These are phyloP conservation scores for Drosophila repletoides DNA, from an alignment of 1,140 invertebrate species.

Conservation along the genomic window DNA sequence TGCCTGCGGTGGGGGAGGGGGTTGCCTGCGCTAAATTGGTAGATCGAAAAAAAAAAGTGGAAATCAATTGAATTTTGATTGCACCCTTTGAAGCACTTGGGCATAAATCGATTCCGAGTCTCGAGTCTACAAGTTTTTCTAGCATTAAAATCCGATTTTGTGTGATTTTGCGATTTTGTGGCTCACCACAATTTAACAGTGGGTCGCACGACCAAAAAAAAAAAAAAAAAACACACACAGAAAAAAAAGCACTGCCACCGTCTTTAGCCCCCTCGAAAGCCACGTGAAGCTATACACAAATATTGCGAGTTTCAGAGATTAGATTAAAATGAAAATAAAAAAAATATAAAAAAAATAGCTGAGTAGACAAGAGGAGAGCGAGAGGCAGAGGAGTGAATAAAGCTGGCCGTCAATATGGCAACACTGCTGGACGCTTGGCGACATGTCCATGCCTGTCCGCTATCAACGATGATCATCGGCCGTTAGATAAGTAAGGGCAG, in stretches of 20 bases:
- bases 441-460: conserved; percentile 39
- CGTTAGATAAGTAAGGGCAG: conserved; percentile 41
- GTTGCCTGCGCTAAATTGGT: neutral
- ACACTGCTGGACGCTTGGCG: conserved; percentile 20
- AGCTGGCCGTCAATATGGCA: conserved; percentile 51
- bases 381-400: conserved; percentile 26
- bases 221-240: too few species aligned
- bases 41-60: conserved; percentile 7
- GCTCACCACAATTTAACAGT: too few species aligned
- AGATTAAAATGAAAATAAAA: conserved; percentile 30
- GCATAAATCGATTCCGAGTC: conserved; percentile 31
- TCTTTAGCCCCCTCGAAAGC: conserved; percentile 12
- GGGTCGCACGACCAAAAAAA: too few species aligned
- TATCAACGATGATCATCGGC: conserved; percentile 65
- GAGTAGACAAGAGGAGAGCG: conserved; percentile 13
- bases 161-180: conserved; percentile 15
- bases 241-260: neutral
- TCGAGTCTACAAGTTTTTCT: conserved; percentile 24
- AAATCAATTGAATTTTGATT: conserved; percentile 32
- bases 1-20: neutral
- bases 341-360: conserved; percentile 16
- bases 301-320: conserved; percentile 42
- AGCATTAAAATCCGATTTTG: conserved; percentile 39
- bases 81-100: conserved; percentile 18
- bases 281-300: conserved; percentile 55